phyloP scores from a whole-genome alignment of 1,140 invertebrate genomes.

The Drosophila repletoides region DNA sequence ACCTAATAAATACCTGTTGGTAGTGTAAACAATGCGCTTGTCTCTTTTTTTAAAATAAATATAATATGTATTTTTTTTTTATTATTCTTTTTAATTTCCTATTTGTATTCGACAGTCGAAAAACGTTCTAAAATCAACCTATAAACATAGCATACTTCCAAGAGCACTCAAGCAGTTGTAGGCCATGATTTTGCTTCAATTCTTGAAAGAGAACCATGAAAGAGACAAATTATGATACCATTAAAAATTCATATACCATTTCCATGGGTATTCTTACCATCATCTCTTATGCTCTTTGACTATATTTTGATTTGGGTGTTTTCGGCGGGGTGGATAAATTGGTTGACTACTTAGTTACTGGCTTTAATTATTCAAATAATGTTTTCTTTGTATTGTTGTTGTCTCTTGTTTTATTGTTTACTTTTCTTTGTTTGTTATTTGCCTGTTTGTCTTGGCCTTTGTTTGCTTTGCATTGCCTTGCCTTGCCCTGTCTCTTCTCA shows the following conservation, averaged over 20 bases:
- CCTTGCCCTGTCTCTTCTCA: neutral
- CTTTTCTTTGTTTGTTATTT: constrained; percentile 51
- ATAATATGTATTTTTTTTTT: neutral
- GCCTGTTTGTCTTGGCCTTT: constrained; percentile 49
- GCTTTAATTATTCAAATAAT: constrained; percentile 68
- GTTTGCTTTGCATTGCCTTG: constrained; percentile 68
- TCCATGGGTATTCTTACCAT: too few species aligned
- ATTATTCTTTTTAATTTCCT: too few species aligned
- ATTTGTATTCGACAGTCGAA: too few species aligned
- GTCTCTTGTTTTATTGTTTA: constrained; percentile 37
- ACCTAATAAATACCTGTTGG: constrained; percentile 27
- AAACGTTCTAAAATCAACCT: too few species aligned
- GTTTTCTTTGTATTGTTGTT: constrained; percentile 21
- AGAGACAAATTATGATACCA: too few species aligned
- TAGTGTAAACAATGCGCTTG: neutral
- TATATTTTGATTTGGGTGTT: neutral
- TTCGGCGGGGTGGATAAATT: neutral
- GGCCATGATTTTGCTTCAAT: too few species aligned
- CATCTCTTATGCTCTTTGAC: neutral
- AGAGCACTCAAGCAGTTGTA: too few species aligned
- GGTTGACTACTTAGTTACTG: constrained; percentile 25
- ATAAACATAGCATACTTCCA: too few species aligned
- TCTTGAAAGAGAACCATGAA: too few species aligned
- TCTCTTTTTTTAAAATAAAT: neutral
- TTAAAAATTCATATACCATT: too few species aligned